Percentiles rank a stretch among this genome's conserved stretches.
These are phyloP conservation scores for Parnassius glacialis DNA, from an alignment of 2,888 invertebrate genomes.

Conservation along the genomic window DNA sequence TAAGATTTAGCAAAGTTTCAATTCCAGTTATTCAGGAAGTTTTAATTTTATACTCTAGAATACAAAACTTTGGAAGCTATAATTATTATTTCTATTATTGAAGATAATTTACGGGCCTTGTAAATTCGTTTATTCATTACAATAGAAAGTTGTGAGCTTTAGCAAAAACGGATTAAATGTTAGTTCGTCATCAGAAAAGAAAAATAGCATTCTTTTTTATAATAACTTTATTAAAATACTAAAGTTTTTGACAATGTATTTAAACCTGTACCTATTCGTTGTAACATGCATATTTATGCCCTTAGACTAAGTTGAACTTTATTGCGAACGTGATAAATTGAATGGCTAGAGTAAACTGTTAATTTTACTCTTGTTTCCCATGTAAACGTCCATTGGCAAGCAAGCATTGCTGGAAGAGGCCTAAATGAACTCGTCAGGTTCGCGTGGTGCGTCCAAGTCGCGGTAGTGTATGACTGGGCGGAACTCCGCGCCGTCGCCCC, in stretches of 20 bases:
- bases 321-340: conserved; percentile 24
- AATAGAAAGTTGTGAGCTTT: too few species aligned
- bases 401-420: conserved; percentile 28
- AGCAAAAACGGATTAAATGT: neutral
- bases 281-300: neutral
- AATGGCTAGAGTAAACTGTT: conserved; percentile 1
- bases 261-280: neutral
- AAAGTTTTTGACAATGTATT: neutral
- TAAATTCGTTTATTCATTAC: too few species aligned
- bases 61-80: too few species aligned
- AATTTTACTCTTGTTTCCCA: conserved; percentile 24
- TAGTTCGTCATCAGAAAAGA: conserved; percentile 11
- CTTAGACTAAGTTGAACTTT: conserved; percentile 1
- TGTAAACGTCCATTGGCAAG: conserved; percentile 42
- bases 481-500: conserved; percentile 88
- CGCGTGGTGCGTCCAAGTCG: conserved; percentile 95
- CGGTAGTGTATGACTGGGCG: conserved; percentile 95
- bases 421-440: conserved; percentile 93
- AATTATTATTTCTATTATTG: too few species aligned
- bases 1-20: too few species aligned
- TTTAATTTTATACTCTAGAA: too few species aligned
- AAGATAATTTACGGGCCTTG: too few species aligned
- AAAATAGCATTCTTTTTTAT: conserved; percentile 18
- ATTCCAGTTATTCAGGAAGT: too few species aligned
- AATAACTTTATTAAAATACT: conserved; percentile 29